A percentile compares a stretch with the other conserved stretches of the same genome.
These are phyloP conservation scores for Xanthia togata DNA, from an alignment of 2,888 invertebrate genomes.

Conservation along the genomic window DNA sequence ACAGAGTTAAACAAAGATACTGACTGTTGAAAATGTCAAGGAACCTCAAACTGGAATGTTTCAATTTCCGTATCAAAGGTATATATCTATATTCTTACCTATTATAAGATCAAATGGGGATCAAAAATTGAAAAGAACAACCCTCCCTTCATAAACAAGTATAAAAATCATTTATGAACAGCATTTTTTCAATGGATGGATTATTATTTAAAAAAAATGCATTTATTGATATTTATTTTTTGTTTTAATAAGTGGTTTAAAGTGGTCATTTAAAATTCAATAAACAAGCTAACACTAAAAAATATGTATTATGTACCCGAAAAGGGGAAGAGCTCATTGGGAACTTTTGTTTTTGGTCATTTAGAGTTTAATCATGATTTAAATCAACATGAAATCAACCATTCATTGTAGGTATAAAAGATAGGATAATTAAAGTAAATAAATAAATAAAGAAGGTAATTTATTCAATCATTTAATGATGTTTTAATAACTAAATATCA, in stretches of 20 bases:
- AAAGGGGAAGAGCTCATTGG: not conserved
- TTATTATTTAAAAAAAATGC: not conserved
- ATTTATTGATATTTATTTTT: not conserved
- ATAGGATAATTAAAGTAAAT: too few species aligned
- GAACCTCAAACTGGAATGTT: not conserved
- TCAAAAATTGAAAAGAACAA: not conserved
- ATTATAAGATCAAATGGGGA: not conserved
- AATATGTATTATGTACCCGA: too few species aligned
- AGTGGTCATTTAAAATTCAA: not conserved
- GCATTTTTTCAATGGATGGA: too few species aligned
- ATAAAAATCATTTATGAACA: not conserved
- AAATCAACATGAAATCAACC: not conserved
- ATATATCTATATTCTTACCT: not conserved
- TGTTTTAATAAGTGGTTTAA: not conserved
- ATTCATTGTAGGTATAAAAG: not conserved
- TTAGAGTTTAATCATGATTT: not conserved
- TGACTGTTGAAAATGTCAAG: not conserved
- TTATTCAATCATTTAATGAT: not conserved
- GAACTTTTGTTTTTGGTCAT: not conserved
- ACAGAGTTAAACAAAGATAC: not conserved
- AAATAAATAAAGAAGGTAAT: not conserved
- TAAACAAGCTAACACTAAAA: not conserved
- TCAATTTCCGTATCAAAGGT: not conserved
- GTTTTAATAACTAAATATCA: not conserved
- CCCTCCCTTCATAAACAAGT: not conserved